Percentiles rank a stretch among this genome's conserved stretches.
These are phyloP conservation scores for Pagrus major DNA, from an alignment of 2,113 vertebrate genomes.

Conservation along the genomic window DNA sequence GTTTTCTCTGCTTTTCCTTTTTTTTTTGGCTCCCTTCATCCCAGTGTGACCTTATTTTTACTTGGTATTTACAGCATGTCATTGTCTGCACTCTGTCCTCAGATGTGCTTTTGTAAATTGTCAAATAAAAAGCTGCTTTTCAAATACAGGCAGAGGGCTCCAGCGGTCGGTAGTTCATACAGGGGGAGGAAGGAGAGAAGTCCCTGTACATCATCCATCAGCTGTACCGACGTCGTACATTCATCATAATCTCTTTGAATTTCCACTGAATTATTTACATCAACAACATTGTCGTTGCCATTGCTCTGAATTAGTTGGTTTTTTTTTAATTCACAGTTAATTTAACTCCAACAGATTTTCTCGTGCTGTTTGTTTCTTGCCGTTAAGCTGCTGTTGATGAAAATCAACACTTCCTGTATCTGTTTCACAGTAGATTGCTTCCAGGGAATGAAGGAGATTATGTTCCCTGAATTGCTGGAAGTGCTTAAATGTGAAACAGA, in stretches of 20 bases:
- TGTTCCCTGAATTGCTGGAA: neutral
- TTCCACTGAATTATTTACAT: neutral
- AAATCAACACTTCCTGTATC: slow-evolving; percentile 18
- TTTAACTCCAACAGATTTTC: neutral
- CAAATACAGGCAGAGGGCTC: too few species aligned
- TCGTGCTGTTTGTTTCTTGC: neutral
- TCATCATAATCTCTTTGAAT: neutral
- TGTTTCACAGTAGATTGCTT: slow-evolving; percentile 22
- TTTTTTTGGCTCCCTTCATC: neutral
- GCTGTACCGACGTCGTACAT: neutral
- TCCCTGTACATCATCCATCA: neutral
- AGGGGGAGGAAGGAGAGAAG: too few species aligned
- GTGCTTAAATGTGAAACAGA: slow-evolving; percentile 38
- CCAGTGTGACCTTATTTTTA: neutral
- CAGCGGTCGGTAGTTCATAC: too few species aligned
- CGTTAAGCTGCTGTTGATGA: slow-evolving; percentile 3
- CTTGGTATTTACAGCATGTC: neutral
- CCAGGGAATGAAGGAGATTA: neutral
- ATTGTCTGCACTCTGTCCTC: neutral
- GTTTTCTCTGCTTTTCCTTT: neutral
- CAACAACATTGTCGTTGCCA: neutral
- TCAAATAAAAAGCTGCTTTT: neutral
- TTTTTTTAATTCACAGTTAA: neutral
- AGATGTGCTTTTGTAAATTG: neutral
- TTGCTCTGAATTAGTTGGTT: neutral